Conservation (phyloP, 2,797 vertebrate species). For the Potorous gilbertii region DNA sequence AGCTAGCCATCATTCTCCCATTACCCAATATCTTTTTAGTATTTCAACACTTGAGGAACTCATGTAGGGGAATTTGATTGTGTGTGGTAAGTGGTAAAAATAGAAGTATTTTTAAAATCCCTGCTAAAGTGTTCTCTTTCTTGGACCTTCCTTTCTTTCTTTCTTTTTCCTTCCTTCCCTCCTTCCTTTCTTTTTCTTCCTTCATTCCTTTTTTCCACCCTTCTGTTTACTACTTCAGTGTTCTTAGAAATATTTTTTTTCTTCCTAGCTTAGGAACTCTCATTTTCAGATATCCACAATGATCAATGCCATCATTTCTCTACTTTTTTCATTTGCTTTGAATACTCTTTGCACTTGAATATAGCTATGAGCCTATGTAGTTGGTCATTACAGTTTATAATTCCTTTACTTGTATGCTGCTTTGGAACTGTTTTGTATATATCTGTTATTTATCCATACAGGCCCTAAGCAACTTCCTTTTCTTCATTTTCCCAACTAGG, state of each 20-base stretch:
- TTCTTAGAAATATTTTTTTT: neutral
- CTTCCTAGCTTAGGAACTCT: neutral
- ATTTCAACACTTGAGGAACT: neutral
- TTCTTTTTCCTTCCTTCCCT: neutral
- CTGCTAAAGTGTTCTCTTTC: neutral
- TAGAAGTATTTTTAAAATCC: neutral
- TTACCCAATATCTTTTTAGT: neutral
- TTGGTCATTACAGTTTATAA: neutral
- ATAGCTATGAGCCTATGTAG: neutral
- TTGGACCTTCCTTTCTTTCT: no score
- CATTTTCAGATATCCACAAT: neutral
- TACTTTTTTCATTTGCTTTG: neutral
- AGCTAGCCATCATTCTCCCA: neutral
- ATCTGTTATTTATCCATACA: neutral
- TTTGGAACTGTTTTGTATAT: neutral
- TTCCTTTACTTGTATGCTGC: neutral
- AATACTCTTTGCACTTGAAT: neutral
- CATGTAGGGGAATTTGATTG: neutral
- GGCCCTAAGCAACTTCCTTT: neutral
- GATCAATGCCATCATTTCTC: neutral
- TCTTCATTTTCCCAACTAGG: neutral
- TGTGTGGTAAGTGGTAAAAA: neutral
- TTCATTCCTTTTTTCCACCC: no score
- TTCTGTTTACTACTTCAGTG: neutral
- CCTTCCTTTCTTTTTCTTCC: no score